A percentile compares a stretch with the other conserved stretches of the same genome.
phyloP scores from a whole-genome alignment of 92 coral and sea anemone genomes.

The Bergia puertoricense region DNA sequence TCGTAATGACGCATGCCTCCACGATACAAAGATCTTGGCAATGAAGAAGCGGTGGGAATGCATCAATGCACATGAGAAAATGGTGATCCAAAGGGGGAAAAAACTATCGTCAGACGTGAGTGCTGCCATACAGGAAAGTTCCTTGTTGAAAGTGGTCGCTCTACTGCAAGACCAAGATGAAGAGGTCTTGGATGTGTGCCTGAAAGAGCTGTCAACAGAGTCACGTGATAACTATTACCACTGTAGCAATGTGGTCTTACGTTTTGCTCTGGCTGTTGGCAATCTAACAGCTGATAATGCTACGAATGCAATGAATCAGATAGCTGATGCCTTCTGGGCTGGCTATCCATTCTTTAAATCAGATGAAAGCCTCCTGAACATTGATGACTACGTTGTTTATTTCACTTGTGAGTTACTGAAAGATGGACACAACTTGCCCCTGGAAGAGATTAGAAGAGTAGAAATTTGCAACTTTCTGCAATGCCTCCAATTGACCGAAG shows the following conservation, averaged over 20 bases:
- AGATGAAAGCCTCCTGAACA: neutral
- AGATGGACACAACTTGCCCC: slow-evolving; percentile 1
- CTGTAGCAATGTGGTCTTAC: slow-evolving; percentile 32
- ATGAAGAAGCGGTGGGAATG: slow-evolving; percentile 30
- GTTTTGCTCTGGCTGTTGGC: slow-evolving; percentile 23
- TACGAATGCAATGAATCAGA: slow-evolving; percentile 37
- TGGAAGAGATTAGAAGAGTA: slow-evolving; percentile 25
- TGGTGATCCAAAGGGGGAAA: slow-evolving; percentile 3
- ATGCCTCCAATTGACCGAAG: slow-evolving; percentile 40
- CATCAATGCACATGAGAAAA: slow-evolving; percentile 5
- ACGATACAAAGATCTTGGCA: slow-evolving; percentile 16
- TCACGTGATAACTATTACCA: slow-evolving; percentile 22
- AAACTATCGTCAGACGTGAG: slow-evolving; percentile 11
- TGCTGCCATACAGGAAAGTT: slow-evolving; percentile 41
- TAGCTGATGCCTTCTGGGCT: slow-evolving; percentile 48
- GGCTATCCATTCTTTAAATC: slow-evolving; percentile 24
- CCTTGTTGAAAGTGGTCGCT: slow-evolving; percentile 28
- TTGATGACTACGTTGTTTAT: slow-evolving; percentile 29
- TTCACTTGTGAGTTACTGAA: slow-evolving; percentile 33
- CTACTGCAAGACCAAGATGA: slow-evolving; percentile 22
- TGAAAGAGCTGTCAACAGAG: slow-evolving; percentile 33
- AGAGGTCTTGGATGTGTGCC: slow-evolving; percentile 33
- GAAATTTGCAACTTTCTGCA: slow-evolving; percentile 33
- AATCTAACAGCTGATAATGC: neutral
- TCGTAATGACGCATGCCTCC: neutral